Percentiles rank a stretch among this genome's conserved stretches.
Conservation (phyloP, 2,888 invertebrate genomes). For the Blera fallax region DNA sequence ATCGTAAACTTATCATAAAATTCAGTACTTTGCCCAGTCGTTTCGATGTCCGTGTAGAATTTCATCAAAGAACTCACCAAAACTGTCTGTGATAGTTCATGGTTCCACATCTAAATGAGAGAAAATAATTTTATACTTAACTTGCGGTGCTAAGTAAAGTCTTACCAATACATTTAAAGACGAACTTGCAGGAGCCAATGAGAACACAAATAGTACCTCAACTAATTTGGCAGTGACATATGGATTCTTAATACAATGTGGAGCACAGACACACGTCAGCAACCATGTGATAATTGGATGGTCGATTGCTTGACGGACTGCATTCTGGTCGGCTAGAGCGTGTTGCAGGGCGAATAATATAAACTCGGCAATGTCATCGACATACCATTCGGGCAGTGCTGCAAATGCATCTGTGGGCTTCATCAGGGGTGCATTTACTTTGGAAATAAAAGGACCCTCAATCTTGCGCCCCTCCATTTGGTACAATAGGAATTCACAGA, state of each 20-base stretch:
- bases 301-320: conserved; percentile 89
- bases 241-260: conserved; percentile 96
- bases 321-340: conserved; percentile 84
- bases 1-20: conserved; percentile 99
- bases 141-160: not conserved
- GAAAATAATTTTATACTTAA: conserved; percentile 79
- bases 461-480: conserved; percentile 84
- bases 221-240: conserved; percentile 98
- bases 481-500: conserved; percentile 89
- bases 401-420: conserved; percentile 90
- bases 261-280: conserved; percentile 93
- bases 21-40: conserved; percentile 98
- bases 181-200: conserved; percentile 85
- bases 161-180: conserved; percentile 81
- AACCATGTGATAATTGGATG: conserved; percentile 94
- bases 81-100: conserved; percentile 90
- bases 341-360: conserved; percentile 95
- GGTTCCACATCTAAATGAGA: conserved; percentile 91
- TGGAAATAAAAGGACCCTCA: conserved; percentile 82
- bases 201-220: conserved; percentile 92
- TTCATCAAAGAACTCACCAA: conserved; percentile 97
- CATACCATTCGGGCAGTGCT: conserved; percentile 97
- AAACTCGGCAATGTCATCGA: conserved; percentile 98
- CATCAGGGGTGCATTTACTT: conserved; percentile 84
- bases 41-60: conserved; percentile 99